Evolutionary conservation across 35 echinoderm and acorn worm genomes (phyloP), one percentile per base, ranked within the genome.

Genomic region (Patiria miniata): DNA sequence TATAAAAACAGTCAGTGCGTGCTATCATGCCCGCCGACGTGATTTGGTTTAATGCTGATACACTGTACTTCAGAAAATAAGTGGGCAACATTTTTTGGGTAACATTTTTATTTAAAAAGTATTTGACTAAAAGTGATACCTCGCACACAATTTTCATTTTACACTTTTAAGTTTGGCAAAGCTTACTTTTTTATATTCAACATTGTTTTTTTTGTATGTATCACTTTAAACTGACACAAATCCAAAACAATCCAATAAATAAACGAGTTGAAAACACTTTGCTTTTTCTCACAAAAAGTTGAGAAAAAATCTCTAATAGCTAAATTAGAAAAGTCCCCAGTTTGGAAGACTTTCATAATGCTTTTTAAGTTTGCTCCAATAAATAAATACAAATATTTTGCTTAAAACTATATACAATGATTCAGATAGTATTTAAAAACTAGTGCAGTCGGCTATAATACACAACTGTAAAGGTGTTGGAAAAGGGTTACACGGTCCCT

Each of bases 371-470:
- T 73, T 73, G 42, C 42, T 47, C 23, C 65, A 73, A 73, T 73
- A 73, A 73, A 73, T 73, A 73, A 73, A 73, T 73, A 73, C 65
- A 73, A 73, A 73, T 73, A 47, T 73, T 73, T 73, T 34, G 34
- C 65, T 73, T 73, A 73, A 73, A 73, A 73, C 29, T 73, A 34
- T 73, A 34, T 73, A 73, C 65, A 73, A 4, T 73, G 65, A 34
- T 73, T 73, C 34, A 73, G 57, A 60, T 26, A 60, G 34, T 73
- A 73, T 73, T 73, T 73, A 73, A 73, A 73, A 73, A 32, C 12
- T 32, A 73, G 21, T 73, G 26, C 23, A 26, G 34, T 73, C 14
- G 21, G 29, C 61, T 69, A 12, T 73, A 26, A 73, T 23, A 73
- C 23, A 73, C 34, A 73, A 69, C 23, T 36, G 18, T 69, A 14